Conservation (phyloP, 30 jellyfish, hydroid and myxozoan species). For the Mastigias papua region DNA sequence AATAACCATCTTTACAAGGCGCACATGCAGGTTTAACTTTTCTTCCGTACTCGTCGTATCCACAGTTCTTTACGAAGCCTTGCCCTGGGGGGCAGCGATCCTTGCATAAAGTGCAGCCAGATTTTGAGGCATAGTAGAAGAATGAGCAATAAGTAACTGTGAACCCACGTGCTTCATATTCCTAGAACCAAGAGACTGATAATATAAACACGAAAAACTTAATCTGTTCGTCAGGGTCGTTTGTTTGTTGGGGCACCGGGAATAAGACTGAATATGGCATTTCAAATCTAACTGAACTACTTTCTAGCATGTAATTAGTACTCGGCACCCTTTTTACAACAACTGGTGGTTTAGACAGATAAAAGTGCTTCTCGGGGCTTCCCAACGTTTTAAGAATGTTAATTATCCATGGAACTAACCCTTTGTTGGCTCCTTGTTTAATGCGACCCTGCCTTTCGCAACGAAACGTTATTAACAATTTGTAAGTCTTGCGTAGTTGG, state of each 20-base stretch:
- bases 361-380: no score
- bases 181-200: not conserved
- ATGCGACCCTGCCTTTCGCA: no score
- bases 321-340: not conserved
- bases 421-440: no score
- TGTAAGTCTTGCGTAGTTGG: no score
- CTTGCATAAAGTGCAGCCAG: slow-evolving; percentile 48
- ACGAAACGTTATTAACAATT: no score
- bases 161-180: not conserved
- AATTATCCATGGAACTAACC: no score
- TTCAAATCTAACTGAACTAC: not conserved
- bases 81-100: slow-evolving; percentile 39
- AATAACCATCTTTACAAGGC: slow-evolving; percentile 50
- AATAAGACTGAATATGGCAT: not conserved
- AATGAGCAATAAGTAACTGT: slow-evolving; percentile 38
- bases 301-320: not conserved
- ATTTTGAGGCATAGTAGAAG: slow-evolving; percentile 36
- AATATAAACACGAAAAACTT: not conserved
- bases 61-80: slow-evolving; percentile 52
- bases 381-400: no score
- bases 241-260: no score
- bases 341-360: not conserved
- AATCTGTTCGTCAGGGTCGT: no score
- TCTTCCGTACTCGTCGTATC: slow-evolving; percentile 51
- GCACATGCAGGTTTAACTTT: slow-evolving; percentile 29